Evolutionary conservation across 2,113 vertebrate species (phyloP).

Genomic region (Tretioscincus oriximinensis): DNA sequence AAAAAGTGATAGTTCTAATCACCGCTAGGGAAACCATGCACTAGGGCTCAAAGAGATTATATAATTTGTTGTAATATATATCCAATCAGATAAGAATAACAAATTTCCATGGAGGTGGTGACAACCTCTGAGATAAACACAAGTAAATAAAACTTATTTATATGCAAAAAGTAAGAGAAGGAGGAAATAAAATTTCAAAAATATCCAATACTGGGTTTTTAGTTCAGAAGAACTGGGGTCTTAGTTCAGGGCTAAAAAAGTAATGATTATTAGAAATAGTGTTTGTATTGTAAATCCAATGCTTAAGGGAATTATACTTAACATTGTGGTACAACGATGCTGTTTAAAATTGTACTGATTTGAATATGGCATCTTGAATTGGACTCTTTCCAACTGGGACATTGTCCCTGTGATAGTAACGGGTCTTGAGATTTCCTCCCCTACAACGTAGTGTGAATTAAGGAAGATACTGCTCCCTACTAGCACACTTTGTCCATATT

Average conservation of each 20-base stretch:
- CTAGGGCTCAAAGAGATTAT: not conserved
- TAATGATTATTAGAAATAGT: too few species aligned
- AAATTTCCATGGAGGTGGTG: not conserved
- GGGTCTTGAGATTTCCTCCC: too few species aligned
- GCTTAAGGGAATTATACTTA: too few species aligned
- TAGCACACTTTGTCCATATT: too few species aligned
- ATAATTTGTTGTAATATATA: not conserved
- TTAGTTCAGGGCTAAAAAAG: not conserved
- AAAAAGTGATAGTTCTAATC: not conserved
- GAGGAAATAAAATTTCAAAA: not conserved
- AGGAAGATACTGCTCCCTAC: too few species aligned
- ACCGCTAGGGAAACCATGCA: not conserved
- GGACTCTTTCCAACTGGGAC: too few species aligned
- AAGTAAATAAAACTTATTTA: not conserved
- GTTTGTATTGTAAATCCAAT: too few species aligned
- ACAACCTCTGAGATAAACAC: not conserved
- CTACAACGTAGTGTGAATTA: too few species aligned
- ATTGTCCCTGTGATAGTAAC: too few species aligned
- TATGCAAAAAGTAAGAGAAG: not conserved
- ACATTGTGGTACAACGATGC: too few species aligned
- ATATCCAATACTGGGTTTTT: not conserved
- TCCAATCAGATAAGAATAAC: not conserved
- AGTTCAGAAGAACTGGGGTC: not conserved
- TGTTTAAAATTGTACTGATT: too few species aligned
- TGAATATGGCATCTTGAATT: too few species aligned